phyloP scores from a whole-genome alignment of 2,888 invertebrate species.

The Cremastobaeus sp. region DNA sequence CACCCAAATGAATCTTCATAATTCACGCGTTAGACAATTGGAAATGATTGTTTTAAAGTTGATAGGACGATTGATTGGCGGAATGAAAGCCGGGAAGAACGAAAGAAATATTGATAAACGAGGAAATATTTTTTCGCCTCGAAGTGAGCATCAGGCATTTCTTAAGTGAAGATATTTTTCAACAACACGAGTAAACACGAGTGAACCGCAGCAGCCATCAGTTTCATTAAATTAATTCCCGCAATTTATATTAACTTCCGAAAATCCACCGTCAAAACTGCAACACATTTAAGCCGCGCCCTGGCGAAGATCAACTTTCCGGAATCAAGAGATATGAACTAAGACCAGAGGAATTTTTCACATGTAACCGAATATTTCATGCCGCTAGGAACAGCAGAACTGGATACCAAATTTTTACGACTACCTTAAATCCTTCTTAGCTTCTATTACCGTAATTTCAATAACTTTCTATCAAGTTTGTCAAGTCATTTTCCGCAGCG shows the following conservation, averaged over 20 bases:
- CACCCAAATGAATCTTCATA: conserved; percentile 1
- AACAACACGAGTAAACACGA: too few relatives aligned
- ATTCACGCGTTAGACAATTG: too few relatives aligned
- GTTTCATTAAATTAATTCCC: not conserved
- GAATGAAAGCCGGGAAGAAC: too few relatives aligned
- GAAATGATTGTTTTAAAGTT: too few relatives aligned
- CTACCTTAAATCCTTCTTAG: conserved; percentile 25
- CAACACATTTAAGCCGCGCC: conserved; percentile 7
- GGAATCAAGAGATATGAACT: conserved; percentile 25
- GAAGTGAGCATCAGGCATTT: too few relatives aligned
- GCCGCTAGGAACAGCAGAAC: conserved; percentile 6
- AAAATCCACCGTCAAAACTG: conserved; percentile 2
- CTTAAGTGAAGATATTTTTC: too few relatives aligned
- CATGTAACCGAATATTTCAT: conserved; percentile 30
- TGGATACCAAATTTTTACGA: conserved; percentile 13
- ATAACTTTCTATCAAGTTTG: conserved; percentile 32
- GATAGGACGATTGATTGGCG: conserved; percentile 1
- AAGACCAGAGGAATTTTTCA: conserved; percentile 29
- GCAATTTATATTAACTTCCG: not conserved
- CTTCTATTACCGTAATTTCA: conserved; percentile 28
- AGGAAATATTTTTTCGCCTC: too few relatives aligned
- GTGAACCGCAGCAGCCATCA: too few relatives aligned
- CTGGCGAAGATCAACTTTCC: conserved; percentile 22
- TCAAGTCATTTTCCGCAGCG: too few relatives aligned
- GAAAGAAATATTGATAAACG: conserved; percentile 4